Evolutionary conservation across 2,888 invertebrate genomes (phyloP).

Genomic region (Linnaemya tessellans): DNA sequence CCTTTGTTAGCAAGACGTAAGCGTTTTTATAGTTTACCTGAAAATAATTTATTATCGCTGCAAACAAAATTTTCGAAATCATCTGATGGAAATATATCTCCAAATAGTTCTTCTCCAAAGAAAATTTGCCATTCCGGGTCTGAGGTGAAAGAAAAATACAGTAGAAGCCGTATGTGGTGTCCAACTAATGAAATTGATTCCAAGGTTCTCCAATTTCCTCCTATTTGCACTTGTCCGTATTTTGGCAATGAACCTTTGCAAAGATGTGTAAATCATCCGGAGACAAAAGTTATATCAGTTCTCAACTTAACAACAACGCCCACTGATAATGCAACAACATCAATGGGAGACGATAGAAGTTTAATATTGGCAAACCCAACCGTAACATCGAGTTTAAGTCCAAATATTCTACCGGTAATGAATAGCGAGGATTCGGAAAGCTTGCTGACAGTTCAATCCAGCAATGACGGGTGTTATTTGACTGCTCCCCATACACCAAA

Average conservation of each 20-base stretch:
- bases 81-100: conserved; percentile 38
- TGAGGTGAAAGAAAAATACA: conserved; percentile 73
- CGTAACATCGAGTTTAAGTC: conserved; percentile 80
- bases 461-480: conserved; percentile 77
- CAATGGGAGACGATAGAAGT: conserved; percentile 72
- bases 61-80: conserved; percentile 69
- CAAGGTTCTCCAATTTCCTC: conserved; percentile 86
- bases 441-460: conserved; percentile 75
- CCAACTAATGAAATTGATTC: conserved; percentile 52
- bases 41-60: conserved; percentile 76
- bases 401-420: conserved; percentile 69
- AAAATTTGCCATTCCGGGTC: conserved; percentile 75
- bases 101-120: conserved; percentile 42
- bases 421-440: conserved; percentile 73
- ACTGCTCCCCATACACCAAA: conserved; percentile 83
- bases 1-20: conserved; percentile 75
- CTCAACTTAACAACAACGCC: conserved; percentile 78
- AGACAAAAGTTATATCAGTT: conserved; percentile 84
- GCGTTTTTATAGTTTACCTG: conserved; percentile 81
- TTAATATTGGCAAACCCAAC: conserved; percentile 61
- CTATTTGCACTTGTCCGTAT: conserved; percentile 92
- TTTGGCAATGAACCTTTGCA: conserved; percentile 88
- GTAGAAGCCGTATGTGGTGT: conserved; percentile 19
- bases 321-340: conserved; percentile 73
- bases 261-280: conserved; percentile 83